Evolutionary conservation across 2,888 invertebrate genomes (phyloP).

Genomic region (Clunio marinus): DNA sequence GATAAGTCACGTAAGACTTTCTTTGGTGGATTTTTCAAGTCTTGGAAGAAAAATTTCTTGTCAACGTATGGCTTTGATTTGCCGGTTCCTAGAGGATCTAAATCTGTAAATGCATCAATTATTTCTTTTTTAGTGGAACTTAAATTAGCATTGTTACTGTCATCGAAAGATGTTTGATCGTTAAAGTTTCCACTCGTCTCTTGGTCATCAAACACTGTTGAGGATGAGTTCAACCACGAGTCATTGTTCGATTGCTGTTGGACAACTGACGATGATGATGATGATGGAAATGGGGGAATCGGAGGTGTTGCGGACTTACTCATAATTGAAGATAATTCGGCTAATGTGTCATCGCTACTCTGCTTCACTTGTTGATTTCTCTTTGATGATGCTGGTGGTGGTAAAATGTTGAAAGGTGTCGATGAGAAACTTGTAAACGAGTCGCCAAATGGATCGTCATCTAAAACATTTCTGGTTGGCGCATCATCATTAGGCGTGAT

Average conservation of each 20-base stretch:
- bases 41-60: constrained; percentile 94
- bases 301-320: constrained; percentile 25
- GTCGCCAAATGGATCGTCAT: constrained; percentile 68
- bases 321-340: not conserved
- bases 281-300: constrained; percentile 26
- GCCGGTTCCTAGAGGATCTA: constrained; percentile 89
- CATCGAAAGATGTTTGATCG: constrained; percentile 45
- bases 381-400: constrained; percentile 26
- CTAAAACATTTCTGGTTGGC: constrained; percentile 54
- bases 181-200: constrained; percentile 27
- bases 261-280: no score
- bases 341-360: not conserved
- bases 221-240: constrained; percentile 34
- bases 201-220: constrained; percentile 10
- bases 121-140: constrained; percentile 48
- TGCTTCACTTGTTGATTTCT: constrained; percentile 21
- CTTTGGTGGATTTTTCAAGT: constrained; percentile 90
- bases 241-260: constrained; percentile 21
- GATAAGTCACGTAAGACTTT: constrained; percentile 82
- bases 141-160: constrained; percentile 42
- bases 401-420: constrained; percentile 41
- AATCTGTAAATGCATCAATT: constrained; percentile 86
- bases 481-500: constrained; percentile 70
- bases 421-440: constrained; percentile 61
- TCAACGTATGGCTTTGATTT: constrained; percentile 89